These are phyloP conservation scores for Aselliscus stoliczkanus DNA, from an alignment of 2,797 vertebrate species.

Conservation along the genomic window DNA sequence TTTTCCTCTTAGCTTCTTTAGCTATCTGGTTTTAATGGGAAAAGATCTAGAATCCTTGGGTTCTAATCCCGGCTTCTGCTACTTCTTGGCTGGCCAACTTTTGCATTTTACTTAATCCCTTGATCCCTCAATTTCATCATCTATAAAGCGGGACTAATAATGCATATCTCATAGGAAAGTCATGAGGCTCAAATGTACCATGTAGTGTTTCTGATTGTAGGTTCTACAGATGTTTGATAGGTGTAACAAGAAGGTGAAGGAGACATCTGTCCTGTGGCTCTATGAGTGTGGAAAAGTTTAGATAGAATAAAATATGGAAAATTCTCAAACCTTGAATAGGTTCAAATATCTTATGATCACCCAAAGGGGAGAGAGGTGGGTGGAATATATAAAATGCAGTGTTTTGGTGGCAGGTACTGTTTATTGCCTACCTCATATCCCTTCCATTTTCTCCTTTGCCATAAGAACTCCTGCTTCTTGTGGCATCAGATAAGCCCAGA, in stretches of 20 bases:
- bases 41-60: not conserved
- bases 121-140: not conserved
- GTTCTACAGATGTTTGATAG: not conserved
- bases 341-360: not conserved
- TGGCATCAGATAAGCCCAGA: not conserved
- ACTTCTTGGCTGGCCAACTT: not conserved
- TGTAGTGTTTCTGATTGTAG: not conserved
- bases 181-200: not conserved
- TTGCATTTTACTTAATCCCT: not conserved
- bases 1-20: not conserved
- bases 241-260: not conserved
- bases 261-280: not conserved
- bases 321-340: not conserved
- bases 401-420: not conserved
- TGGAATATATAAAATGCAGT: not conserved
- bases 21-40: conserved; percentile 22
- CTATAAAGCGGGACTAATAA: not conserved
- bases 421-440: not conserved
- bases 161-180: not conserved
- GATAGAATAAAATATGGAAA: not conserved
- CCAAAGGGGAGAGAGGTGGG: not conserved
- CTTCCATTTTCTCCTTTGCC: not conserved
- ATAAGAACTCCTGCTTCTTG: not conserved
- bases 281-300: not conserved
- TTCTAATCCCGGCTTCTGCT: not conserved